Conservation (phyloP, 1,140 invertebrate species). For the Ceratosolen solmsi region DNA sequence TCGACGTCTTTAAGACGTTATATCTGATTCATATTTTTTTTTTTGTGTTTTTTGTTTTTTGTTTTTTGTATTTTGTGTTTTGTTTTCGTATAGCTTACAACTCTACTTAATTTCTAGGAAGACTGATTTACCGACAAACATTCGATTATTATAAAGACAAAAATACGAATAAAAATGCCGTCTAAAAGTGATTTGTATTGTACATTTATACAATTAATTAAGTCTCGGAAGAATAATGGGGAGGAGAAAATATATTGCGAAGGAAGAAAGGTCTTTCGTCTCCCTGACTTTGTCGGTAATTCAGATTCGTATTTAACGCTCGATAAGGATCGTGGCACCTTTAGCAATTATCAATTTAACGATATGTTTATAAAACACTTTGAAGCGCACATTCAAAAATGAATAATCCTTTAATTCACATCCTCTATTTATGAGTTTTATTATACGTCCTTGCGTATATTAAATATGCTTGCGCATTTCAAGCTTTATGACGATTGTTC, state of each 20-base stretch:
- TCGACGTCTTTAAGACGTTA: slow-evolving; percentile 38
- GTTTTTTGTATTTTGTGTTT: too few relatives aligned
- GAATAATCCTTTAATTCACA: slow-evolving; percentile 9
- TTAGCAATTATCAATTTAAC: slow-evolving; percentile 43
- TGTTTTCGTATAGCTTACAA: slow-evolving; percentile 46
- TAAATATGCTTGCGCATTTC: not conserved
- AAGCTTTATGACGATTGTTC: slow-evolving; percentile 19
- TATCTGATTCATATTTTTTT: slow-evolving; percentile 44
- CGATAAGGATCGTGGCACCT: slow-evolving; percentile 49
- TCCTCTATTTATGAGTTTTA: not conserved
- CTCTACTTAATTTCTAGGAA: slow-evolving; percentile 48
- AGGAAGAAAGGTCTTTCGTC: not conserved
- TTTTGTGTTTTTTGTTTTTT: too few relatives aligned
- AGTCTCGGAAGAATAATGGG: slow-evolving; percentile 31
- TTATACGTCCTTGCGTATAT: slow-evolving; percentile 31
- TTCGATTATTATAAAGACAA: slow-evolving; percentile 36
- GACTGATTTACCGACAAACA: slow-evolving; percentile 51
- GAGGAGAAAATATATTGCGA: slow-evolving; percentile 10
- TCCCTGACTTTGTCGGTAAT: slow-evolving; percentile 48
- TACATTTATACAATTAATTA: slow-evolving; percentile 50
- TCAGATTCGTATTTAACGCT: slow-evolving; percentile 49
- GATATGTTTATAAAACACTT: slow-evolving; percentile 47
- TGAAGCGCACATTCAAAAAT: slow-evolving; percentile 32
- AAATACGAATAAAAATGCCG: slow-evolving; percentile 19
- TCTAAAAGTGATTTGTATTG: slow-evolving; percentile 39